Percentiles rank a stretch among this genome's conserved stretches.
Conservation (phyloP, 2,888 invertebrate genomes). For the Drosophila demipolita region DNA sequence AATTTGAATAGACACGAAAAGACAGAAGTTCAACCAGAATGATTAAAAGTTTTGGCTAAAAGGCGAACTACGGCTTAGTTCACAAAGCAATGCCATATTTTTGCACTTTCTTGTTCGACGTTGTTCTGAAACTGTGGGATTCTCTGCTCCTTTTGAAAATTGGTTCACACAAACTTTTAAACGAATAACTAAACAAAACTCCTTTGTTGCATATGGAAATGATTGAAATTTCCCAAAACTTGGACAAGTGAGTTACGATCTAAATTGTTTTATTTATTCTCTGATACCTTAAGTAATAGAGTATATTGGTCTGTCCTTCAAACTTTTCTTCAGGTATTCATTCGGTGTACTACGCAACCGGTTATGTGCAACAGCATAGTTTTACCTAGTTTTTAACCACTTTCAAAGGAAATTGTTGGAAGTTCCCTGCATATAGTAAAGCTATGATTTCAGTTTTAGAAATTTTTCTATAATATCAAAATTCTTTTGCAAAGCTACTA, state of each 20-base stretch:
- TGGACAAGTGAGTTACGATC: background rate
- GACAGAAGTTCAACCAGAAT: constrained; percentile 64
- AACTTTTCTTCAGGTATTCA: background rate
- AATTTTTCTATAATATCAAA: background rate
- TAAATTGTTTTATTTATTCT: background rate
- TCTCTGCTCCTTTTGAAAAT: constrained; percentile 6
- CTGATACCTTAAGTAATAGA: background rate
- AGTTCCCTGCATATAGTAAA: background rate
- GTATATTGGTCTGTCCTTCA: background rate
- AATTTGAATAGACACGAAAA: constrained; percentile 3
- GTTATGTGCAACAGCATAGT: background rate
- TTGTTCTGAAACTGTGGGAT: constrained; percentile 13
- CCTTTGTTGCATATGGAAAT: constrained; percentile 34
- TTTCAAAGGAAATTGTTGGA: background rate
- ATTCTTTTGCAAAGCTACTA: background rate
- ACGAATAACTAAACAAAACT: constrained; percentile 1
- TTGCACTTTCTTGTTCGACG: constrained; percentile 7
- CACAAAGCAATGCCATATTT: constrained; percentile 60
- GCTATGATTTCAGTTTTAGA: background rate
- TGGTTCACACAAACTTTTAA: constrained; percentile 31
- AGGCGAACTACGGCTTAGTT: constrained; percentile 41
- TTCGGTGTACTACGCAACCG: background rate
- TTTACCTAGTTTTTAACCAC: constrained; percentile 1
- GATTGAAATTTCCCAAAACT: constrained; percentile 19
- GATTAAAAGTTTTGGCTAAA: constrained; percentile 73